Conservation (phyloP, 2,113 vertebrate genomes). For the Neofelis nebulosa region DNA sequence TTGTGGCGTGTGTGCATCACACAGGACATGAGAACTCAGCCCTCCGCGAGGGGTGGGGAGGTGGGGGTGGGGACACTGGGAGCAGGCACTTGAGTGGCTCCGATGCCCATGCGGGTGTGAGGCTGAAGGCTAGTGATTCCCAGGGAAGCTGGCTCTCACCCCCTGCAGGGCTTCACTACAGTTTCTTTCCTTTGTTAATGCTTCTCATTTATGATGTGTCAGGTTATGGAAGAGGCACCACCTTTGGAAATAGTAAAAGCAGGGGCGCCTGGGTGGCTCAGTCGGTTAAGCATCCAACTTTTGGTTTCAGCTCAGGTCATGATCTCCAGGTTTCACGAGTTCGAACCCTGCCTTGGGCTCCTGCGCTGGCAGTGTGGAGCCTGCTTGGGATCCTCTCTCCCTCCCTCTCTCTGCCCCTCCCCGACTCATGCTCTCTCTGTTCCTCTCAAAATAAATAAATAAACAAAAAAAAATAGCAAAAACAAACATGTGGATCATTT, state of each 20-base stretch:
- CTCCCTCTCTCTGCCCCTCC: too few species aligned
- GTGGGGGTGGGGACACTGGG: not conserved
- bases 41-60: not conserved
- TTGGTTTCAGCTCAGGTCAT: too few species aligned
- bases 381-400: too few species aligned
- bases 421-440: too few species aligned
- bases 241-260: not conserved
- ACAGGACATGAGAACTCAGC: not conserved
- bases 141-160: rapidly evolving
- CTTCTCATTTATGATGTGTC: not conserved
- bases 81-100: not conserved
- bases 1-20: not conserved
- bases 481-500: not conserved
- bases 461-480: too few species aligned
- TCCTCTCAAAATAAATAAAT: too few species aligned
- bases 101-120: not conserved
- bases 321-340: too few species aligned
- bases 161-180: not conserved
- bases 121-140: not conserved
- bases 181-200: not conserved
- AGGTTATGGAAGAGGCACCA: not conserved
- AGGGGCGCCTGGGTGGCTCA: not conserved
- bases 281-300: too few species aligned
- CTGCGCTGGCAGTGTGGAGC: too few species aligned
- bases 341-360: too few species aligned